Evolutionary conservation across 2,888 invertebrate genomes (phyloP).

Genomic region (Neria commutata): DNA sequence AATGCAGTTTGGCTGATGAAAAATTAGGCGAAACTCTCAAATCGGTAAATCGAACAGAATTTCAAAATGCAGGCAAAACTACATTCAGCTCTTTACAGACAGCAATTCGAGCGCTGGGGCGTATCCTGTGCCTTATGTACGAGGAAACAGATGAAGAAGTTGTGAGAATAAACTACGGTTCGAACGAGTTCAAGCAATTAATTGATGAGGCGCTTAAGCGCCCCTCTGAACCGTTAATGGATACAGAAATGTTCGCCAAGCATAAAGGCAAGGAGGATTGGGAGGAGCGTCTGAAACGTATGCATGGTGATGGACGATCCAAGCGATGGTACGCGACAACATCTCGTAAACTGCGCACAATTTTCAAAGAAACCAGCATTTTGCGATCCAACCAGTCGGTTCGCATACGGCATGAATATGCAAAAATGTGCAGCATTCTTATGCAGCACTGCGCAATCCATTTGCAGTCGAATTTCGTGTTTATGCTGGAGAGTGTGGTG

Average conservation of each 20-base stretch:
- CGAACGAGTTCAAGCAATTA: conserved; percentile 39
- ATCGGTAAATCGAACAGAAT: conserved; percentile 60
- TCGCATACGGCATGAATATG: conserved; percentile 69
- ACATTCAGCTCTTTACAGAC: conserved; percentile 33
- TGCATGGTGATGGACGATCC: conserved; percentile 45
- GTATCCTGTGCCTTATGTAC: conserved; percentile 54
- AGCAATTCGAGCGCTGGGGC: conserved; percentile 50
- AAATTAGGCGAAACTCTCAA: conserved; percentile 67
- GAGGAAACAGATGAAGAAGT: conserved; percentile 53
- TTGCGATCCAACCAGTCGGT: conserved; percentile 68
- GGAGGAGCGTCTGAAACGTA: conserved; percentile 39
- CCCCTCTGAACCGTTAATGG: not conserved
- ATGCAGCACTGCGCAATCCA: conserved; percentile 69
- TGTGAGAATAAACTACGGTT: conserved; percentile 38
- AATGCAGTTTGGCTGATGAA: conserved; percentile 64
- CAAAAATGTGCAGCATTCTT: conserved; percentile 66
- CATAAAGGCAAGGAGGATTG: conserved; percentile 37
- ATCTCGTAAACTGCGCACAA: conserved; percentile 47
- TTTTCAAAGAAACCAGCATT: conserved; percentile 62
- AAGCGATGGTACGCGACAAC: conserved; percentile 61
- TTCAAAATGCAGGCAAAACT: too few species aligned
- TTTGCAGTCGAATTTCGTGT: conserved; percentile 67
- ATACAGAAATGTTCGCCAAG: conserved; percentile 39
- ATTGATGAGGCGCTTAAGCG: conserved; percentile 20
- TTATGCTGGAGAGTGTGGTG: conserved; percentile 72